Conservation (phyloP, 2,888 invertebrate species). For the Smittia sp. region DNA sequence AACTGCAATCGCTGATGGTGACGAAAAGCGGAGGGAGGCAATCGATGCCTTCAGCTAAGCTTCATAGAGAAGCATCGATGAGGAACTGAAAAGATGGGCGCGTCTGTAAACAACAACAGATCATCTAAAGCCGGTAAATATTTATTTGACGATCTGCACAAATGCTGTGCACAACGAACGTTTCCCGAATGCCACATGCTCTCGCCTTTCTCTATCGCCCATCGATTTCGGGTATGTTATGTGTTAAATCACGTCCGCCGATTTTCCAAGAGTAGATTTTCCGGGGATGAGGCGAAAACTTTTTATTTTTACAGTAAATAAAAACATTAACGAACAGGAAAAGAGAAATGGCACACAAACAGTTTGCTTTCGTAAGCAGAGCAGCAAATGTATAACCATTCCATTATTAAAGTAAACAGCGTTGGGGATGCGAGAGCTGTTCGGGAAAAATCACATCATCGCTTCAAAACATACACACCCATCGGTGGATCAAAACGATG, state of each 20-base stretch:
- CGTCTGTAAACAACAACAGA: conserved; percentile 16
- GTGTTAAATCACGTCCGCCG: conserved; percentile 34
- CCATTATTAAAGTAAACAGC: conserved; percentile 25
- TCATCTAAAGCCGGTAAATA: conserved; percentile 35
- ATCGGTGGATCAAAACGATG: neutral
- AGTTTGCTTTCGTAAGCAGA: neutral
- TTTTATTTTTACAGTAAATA: conserved; percentile 36
- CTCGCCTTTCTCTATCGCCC: neutral
- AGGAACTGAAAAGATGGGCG: neutral
- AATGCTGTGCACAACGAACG: neutral
- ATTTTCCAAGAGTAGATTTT: neutral
- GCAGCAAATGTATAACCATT: neutral
- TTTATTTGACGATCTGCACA: conserved; percentile 27
- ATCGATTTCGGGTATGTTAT: neutral
- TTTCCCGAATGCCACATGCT: conserved; percentile 17
- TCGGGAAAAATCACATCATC: neutral
- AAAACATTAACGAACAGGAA: conserved; percentile 28
- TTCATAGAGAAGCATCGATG: too few relatives aligned
- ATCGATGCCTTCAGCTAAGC: neutral
- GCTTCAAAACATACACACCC: neutral
- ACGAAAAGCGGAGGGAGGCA: neutral
- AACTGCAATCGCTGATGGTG: neutral
- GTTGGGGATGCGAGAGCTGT: neutral
- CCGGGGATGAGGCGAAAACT: neutral
- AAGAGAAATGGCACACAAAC: neutral